Conservation (phyloP, 2,113 vertebrate genomes). For the Kobus ellipsiprymnus region DNA sequence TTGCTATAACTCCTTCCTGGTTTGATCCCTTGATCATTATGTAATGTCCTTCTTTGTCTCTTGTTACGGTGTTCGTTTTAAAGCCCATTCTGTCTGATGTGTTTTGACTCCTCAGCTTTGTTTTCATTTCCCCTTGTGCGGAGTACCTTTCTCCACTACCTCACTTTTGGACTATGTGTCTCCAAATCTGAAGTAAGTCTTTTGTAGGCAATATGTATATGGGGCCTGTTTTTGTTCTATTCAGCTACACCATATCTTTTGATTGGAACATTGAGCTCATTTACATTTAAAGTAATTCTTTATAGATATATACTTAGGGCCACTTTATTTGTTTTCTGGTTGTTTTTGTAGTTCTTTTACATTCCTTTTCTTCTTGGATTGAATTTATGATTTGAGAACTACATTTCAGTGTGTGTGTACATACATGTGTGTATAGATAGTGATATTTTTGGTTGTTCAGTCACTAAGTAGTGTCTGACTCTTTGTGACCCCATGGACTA, state of each 20-base stretch:
- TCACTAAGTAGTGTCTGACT: neutral
- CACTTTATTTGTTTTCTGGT: neutral
- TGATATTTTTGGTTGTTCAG: neutral
- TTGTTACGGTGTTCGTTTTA: neutral
- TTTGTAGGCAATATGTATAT: neutral
- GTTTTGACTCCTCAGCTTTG: neutral
- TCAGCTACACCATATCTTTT: neutral
- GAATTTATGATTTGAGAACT: neutral
- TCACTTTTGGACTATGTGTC: neutral
- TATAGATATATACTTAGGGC: neutral
- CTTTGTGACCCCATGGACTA: neutral
- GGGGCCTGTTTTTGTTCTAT: neutral
- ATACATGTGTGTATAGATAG: neutral
- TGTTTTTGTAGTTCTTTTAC: neutral
- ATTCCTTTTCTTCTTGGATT: neutral
- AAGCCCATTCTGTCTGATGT: neutral
- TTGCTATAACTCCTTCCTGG: neutral
- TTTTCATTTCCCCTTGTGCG: neutral
- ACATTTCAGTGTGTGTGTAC: neutral
- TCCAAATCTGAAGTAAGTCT: neutral
- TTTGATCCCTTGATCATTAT: neutral
- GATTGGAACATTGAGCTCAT: neutral
- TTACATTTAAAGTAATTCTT: neutral
- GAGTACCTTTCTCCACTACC: neutral
- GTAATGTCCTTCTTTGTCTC: neutral